A percentile compares a stretch with the other conserved stretches of the same genome.
Evolutionary conservation across 1,140 invertebrate genomes (phyloP).

Genomic region (Macrocentrus cingulum): DNA sequence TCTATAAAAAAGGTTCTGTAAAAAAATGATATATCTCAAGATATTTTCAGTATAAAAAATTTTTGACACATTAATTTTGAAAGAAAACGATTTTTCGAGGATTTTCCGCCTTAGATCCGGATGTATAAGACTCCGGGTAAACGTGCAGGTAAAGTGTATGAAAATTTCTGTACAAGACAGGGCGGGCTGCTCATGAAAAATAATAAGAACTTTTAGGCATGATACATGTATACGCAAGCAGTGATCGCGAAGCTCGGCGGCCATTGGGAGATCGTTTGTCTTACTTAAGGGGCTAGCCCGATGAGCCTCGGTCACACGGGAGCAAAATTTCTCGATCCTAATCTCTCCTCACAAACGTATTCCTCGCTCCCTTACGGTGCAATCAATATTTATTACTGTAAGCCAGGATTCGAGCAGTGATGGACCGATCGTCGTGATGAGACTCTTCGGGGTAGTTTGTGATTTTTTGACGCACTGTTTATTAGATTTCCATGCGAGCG

Average conservation of each 20-base stretch:
- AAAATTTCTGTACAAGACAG: too few relatives aligned
- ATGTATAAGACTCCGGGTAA: too few relatives aligned
- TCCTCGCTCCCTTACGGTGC: slow-evolving; percentile 7
- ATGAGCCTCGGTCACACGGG: slow-evolving; percentile 31
- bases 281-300: slow-evolving; percentile 34
- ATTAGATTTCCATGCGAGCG: background rate
- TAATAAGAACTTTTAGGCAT: slow-evolving; percentile 3
- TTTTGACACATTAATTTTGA: background rate
- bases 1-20: background rate
- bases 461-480: background rate
- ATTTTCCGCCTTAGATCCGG: too few relatives aligned
- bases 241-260: background rate
- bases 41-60: slow-evolving; percentile 3
- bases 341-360: slow-evolving; percentile 23
- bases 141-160: too few relatives aligned
- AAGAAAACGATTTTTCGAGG: too few relatives aligned
- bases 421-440: slow-evolving; percentile 25
- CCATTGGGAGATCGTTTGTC: slow-evolving; percentile 32
- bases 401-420: slow-evolving; percentile 29
- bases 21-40: too few relatives aligned
- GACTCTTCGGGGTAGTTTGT: too few relatives aligned
- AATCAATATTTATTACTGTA: slow-evolving; percentile 37
- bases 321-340: slow-evolving; percentile 33
- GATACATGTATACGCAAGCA: slow-evolving; percentile 2
- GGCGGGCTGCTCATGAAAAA: background rate